These are phyloP conservation scores for Limnephilus lunatus DNA, from an alignment of 2,888 invertebrate genomes.

Conservation along the genomic window DNA sequence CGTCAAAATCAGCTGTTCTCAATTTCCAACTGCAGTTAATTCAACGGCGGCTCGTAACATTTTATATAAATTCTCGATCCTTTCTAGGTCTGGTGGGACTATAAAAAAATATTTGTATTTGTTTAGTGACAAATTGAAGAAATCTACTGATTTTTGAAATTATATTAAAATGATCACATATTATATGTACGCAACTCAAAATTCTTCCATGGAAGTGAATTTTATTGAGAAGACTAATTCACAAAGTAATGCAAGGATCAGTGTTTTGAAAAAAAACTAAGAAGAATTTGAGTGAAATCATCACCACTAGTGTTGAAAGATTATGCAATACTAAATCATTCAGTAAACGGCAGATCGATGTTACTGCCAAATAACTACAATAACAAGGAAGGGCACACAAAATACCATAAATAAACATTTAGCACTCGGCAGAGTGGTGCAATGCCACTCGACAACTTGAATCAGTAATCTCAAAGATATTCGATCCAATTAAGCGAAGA, in stretches of 20 bases:
- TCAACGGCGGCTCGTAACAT: slow-evolving; percentile 19
- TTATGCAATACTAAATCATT: neutral
- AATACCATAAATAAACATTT: neutral
- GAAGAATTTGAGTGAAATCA: neutral
- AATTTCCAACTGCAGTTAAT: slow-evolving; percentile 8
- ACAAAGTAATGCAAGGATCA: neutral
- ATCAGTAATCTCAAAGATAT: slow-evolving; percentile 9
- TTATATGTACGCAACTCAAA: no score
- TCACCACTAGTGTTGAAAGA: neutral
- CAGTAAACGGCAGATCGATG: neutral
- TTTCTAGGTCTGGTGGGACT: no score
- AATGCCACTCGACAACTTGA: neutral
- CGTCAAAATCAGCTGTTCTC: slow-evolving; percentile 48
- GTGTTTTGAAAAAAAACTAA: no score
- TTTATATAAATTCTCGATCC: neutral
- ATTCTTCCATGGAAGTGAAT: neutral
- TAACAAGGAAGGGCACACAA: neutral
- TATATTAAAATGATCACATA: no score
- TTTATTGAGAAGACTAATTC: neutral
- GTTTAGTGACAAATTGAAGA: no score
- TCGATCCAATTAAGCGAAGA: slow-evolving; percentile 28
- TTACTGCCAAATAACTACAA: neutral
- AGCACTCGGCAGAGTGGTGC: neutral
- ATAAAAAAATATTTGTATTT: no score
- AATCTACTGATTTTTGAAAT: no score